Percentiles rank a stretch among this genome's conserved stretches.
Conservation (phyloP, 2,113 vertebrate species). For the Muntiacus reevesi region DNA sequence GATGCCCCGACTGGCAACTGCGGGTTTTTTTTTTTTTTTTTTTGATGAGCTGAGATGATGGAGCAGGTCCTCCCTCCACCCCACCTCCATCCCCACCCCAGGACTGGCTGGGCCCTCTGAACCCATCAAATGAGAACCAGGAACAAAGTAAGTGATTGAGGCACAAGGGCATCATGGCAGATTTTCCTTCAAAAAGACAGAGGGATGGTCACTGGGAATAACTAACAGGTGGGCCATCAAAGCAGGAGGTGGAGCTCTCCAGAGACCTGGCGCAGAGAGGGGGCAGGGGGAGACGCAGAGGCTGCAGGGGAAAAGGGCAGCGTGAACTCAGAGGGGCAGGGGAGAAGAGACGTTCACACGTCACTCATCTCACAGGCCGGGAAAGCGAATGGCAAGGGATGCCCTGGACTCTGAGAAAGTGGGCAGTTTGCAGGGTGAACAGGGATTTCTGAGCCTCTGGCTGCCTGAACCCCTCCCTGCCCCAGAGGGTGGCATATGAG, state of each 20-base stretch:
- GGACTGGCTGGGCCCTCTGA: not conserved
- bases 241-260: no score
- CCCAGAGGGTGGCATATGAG: not conserved
- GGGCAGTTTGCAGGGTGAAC: not conserved
- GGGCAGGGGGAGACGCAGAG: not conserved
- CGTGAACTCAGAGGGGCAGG: accelerated
- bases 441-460: not conserved
- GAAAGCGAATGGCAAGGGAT: not conserved
- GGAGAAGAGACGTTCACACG: not conserved
- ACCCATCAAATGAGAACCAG: not conserved
- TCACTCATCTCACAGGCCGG: not conserved
- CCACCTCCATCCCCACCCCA: not conserved
- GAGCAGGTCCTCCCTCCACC: not conserved
- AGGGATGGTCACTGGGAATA: not conserved
- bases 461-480: not conserved
- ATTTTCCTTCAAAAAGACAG: not conserved
- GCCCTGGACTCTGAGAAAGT: not conserved
- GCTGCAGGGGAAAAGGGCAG: no score
- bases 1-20: not conserved
- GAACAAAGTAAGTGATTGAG: not conserved
- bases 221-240: not conserved
- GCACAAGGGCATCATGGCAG: not conserved
- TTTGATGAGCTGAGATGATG: not conserved
- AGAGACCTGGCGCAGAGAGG: not conserved
- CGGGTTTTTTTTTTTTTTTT: not conserved